A percentile compares a stretch with the other conserved stretches of the same genome.
phyloP scores from a whole-genome alignment of 2,113 vertebrate species.

The Psophia crepitans region DNA sequence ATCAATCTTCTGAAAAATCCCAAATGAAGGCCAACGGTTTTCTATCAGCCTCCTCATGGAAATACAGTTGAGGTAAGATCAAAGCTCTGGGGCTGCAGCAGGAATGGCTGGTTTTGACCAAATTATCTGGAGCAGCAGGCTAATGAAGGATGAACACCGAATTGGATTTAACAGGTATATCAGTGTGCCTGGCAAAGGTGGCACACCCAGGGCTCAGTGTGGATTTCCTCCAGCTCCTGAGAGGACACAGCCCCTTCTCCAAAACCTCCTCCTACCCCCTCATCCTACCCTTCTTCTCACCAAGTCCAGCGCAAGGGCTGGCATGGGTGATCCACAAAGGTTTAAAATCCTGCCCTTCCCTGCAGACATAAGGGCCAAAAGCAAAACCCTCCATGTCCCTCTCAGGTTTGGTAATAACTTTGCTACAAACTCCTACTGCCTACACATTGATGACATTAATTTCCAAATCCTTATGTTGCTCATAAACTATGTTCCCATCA shows the following conservation, averaged over 20 bases:
- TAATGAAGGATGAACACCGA: neutral
- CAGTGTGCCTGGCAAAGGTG: neutral
- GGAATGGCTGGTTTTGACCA: neutral
- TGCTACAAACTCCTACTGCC: neutral
- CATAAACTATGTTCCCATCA: neutral
- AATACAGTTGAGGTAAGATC: neutral
- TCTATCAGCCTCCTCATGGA: neutral
- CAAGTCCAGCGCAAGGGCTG: neutral
- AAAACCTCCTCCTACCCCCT: neutral
- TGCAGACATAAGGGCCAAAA: neutral
- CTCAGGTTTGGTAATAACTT: neutral
- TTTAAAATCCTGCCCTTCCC: neutral
- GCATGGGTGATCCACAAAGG: neutral
- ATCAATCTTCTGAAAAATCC: constrained; percentile 60
- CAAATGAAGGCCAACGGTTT: constrained; percentile 27
- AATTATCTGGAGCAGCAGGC: neutral
- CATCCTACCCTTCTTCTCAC: neutral
- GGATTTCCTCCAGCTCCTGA: neutral
- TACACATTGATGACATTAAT: neutral
- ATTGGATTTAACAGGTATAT: neutral
- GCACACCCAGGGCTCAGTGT: neutral
- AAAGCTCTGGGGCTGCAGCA: neutral
- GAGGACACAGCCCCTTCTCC: neutral
- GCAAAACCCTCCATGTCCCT: neutral
- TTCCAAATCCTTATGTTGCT: neutral